phyloP scores from a whole-genome alignment of 2,113 vertebrate genomes.

The Colaptes auratus region DNA sequence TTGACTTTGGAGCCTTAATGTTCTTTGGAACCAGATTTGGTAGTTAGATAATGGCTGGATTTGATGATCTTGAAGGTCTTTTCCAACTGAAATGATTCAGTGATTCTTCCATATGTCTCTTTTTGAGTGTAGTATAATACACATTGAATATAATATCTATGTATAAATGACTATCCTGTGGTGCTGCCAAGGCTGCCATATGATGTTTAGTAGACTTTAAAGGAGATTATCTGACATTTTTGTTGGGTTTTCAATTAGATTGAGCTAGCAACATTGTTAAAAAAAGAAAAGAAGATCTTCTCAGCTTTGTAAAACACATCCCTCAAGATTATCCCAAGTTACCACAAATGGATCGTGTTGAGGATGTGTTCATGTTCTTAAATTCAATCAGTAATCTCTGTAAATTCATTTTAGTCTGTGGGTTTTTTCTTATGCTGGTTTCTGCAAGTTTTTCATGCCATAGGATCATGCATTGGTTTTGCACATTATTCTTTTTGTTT shows the following conservation, averaged over 20 bases:
- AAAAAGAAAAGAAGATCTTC: not conserved
- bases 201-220: not conserved
- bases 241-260: slow-evolving; percentile 13
- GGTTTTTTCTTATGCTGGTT: not conserved
- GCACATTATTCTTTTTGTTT: slow-evolving; percentile 33
- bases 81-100: too few species aligned
- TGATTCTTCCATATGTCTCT: not conserved
- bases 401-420: slow-evolving; percentile 40
- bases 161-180: not conserved
- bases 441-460: not conserved
- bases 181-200: not conserved
- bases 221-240: not conserved
- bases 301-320: not conserved
- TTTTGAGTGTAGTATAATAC: not conserved
- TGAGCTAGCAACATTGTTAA: not conserved
- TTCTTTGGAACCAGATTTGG: not conserved
- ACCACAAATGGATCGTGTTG: not conserved
- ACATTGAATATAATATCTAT: not conserved
- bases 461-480: not conserved
- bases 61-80: too few species aligned
- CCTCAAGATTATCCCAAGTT: slow-evolving; percentile 20
- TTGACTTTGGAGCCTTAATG: not conserved
- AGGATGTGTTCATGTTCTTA: slow-evolving; percentile 7
- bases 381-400: slow-evolving; percentile 2
- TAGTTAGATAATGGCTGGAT: too few species aligned